phyloP scores from a whole-genome alignment of 2,113 vertebrate species.

The Cynocephalus volans region DNA sequence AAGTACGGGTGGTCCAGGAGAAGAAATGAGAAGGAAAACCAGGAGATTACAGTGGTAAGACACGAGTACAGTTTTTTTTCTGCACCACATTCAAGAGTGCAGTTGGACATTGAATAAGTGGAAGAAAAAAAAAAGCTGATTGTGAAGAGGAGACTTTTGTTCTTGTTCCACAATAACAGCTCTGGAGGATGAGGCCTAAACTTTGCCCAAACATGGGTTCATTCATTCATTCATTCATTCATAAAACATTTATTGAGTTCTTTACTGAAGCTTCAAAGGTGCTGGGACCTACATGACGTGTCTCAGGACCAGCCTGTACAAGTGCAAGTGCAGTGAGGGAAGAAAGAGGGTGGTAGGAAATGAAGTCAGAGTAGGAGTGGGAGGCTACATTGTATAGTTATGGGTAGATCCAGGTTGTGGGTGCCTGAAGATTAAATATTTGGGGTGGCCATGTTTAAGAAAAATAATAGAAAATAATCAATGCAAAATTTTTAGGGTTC shows the following conservation, averaged over 20 bases:
- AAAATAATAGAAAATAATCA: neutral
- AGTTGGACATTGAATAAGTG: neutral
- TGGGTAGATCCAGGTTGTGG: neutral
- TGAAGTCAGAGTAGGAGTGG: neutral
- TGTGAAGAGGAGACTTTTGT: neutral
- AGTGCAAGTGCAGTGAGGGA: neutral
- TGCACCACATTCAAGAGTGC: neutral
- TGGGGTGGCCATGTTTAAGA: neutral
- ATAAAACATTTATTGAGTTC: neutral
- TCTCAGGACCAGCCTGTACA: neutral
- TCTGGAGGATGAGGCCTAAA: neutral
- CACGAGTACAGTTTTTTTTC: neutral
- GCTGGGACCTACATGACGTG: neutral
- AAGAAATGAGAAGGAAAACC: neutral
- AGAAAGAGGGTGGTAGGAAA: neutral
- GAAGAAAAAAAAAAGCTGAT: neutral
- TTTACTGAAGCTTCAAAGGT: neutral
- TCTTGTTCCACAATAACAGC: neutral
- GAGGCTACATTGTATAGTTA: neutral
- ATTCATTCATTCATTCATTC: conserved; percentile 1
- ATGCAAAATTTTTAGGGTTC: neutral
- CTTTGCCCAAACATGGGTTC: neutral
- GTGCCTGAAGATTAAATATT: neutral
- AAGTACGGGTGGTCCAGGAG: neutral
- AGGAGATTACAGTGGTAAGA: neutral